These are phyloP conservation scores for Lepidocyrtoides sp. DNA, from an alignment of 2,888 invertebrate genomes.

Conservation along the genomic window DNA sequence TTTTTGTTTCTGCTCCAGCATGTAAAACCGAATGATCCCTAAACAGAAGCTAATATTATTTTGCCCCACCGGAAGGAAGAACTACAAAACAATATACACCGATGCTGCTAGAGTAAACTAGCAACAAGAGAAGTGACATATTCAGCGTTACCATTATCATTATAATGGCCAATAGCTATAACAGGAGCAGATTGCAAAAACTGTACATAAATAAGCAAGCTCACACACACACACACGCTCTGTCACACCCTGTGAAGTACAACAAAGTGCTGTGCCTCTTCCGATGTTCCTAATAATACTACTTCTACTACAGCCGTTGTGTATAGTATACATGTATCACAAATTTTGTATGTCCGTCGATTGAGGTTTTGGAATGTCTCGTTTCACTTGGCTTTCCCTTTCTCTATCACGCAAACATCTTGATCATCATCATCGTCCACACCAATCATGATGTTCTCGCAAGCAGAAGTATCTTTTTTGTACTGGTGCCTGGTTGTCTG, in stretches of 20 bases:
- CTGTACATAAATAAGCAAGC: not conserved
- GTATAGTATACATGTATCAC: not conserved
- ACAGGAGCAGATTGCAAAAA: not conserved
- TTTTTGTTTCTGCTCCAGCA: no score
- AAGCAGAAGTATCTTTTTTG: no score
- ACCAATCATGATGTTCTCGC: not conserved
- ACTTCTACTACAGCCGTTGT: not conserved
- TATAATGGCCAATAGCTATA: not conserved
- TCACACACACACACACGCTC: not conserved
- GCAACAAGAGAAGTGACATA: not conserved
- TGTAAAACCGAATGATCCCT: no score
- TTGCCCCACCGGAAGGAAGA: no score
- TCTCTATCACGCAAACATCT: slow-evolving; percentile 41
- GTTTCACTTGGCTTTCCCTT: not conserved
- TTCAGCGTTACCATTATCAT: not conserved
- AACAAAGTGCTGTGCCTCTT: no score
- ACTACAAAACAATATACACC: no score
- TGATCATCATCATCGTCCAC: slow-evolving; percentile 9
- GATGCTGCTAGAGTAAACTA: slow-evolving; percentile 3
- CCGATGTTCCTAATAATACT: not conserved
- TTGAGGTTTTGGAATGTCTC: not conserved
- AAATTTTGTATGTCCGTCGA: not conserved
- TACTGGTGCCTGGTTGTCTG: slow-evolving; percentile 45
- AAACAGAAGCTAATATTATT: no score
- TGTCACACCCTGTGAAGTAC: not conserved